These are phyloP conservation scores for Hydraecia micacea DNA, from an alignment of 2,888 invertebrate genomes.

Conservation along the genomic window DNA sequence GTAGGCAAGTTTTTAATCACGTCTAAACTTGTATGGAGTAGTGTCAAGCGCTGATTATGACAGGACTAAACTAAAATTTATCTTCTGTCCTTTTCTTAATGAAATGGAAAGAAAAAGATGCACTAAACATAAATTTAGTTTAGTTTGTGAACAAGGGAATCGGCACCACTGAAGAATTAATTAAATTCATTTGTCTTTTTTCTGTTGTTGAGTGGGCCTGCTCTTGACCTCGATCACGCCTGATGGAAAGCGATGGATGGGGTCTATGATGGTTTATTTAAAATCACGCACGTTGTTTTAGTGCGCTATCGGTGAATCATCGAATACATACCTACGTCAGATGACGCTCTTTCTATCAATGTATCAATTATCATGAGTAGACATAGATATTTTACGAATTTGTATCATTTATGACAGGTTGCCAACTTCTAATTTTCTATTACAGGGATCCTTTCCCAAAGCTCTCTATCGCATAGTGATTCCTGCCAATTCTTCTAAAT, in stretches of 20 bases:
- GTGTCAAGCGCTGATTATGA: too few relatives aligned
- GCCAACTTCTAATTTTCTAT: constrained; percentile 34
- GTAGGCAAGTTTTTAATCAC: too few relatives aligned
- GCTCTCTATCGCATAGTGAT: not conserved
- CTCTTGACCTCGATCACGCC: not conserved
- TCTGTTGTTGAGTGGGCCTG: not conserved
- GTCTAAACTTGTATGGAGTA: too few relatives aligned
- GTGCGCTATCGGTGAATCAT: constrained; percentile 56
- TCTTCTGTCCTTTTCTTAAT: too few relatives aligned
- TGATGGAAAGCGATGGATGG: not conserved
- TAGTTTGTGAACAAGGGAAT: too few relatives aligned
- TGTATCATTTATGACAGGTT: constrained; percentile 18
- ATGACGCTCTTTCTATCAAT: constrained; percentile 18
- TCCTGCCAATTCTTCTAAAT: constrained; percentile 35
- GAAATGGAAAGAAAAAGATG: too few relatives aligned
- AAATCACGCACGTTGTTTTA: constrained; percentile 50
- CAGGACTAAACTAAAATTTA: too few relatives aligned
- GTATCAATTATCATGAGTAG: not conserved
- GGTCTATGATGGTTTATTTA: constrained; percentile 6
- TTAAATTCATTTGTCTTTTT: constrained; percentile 46
- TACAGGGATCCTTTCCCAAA: not conserved
- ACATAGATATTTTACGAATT: constrained; percentile 40
- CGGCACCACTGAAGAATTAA: constrained; percentile 41
- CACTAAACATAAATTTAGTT: too few relatives aligned
- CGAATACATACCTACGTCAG: constrained; percentile 22